Base-by-base conservation (phyloP, 2,888 invertebrate genomes). In the Temnothorax ravouxi region DNA sequence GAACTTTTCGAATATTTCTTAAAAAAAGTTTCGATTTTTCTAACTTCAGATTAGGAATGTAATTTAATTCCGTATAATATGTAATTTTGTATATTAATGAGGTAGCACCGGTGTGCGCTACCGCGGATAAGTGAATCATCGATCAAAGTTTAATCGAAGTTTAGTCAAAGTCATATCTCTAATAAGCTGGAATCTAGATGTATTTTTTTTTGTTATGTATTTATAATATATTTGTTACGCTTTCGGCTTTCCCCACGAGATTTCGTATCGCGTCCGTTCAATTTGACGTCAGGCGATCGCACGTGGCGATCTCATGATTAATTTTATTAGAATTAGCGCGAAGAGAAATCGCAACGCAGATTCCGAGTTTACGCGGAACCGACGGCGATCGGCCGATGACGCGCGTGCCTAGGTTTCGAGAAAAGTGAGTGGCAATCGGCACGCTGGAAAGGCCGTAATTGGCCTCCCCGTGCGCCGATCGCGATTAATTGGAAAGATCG, bases 371-470 rank as follows among this genome's bases (percentile, higher is more conserved):
- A 54, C 54, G 54, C 13, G 54, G 67, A 77, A 77, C 29, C 9
- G 67, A 44, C n/a, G 66, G 18, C 41, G n/a, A 67, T 77, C 21
- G 50, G 18, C 6, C 66, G 74, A 47, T 47, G 62, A 77, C 66
- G 66, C 18, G 50, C 3, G 25, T 62, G n/a, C 21, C 3, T 41
- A 18, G 6, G 29, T 77, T 77, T 77, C 77, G 67, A 66, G 77
- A 77, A 77, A 76, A 66, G n/a, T 67, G 66, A 66, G n/a, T 18
- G 8, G 38, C 25, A 64, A 64, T 64, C 64, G 41, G 41, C 52
- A 6, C 34, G 9, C n/a, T n/a, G 29, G 13, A 15, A 15, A 34
- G 47, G 13, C 66, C n/a, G n/a, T 44, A 50, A 62, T 76, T 64
- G 47, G 21, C n/a, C n/a, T 54, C 21, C 18, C 18, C 44, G 38